phyloP scores from a whole-genome alignment of 2,113 vertebrate species.

The Phaetusa simplex region DNA sequence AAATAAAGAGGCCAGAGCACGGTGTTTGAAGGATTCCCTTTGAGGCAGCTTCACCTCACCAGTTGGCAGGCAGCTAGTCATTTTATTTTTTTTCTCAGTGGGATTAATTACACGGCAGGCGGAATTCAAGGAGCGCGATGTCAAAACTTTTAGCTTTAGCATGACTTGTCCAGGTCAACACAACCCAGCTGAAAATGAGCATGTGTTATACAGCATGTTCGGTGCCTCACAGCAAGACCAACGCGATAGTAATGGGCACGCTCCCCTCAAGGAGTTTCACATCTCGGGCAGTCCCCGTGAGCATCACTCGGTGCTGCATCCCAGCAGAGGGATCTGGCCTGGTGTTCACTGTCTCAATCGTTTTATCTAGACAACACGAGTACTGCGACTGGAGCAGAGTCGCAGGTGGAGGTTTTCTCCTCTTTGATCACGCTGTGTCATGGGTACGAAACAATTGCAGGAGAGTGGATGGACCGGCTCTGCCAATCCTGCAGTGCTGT shows the following conservation, averaged over 20 bases:
- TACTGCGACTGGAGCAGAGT: neutral
- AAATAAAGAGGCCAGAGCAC: neutral
- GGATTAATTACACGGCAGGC: neutral
- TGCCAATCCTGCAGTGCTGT: neutral
- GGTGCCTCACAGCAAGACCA: neutral
- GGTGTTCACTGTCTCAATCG: fast-evolving
- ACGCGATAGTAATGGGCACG: fast-evolving
- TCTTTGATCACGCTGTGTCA: neutral
- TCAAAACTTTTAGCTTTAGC: neutral
- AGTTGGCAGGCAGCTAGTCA: neutral
- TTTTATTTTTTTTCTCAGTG: neutral
- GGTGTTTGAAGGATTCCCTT: neutral
- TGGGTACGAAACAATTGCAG: neutral
- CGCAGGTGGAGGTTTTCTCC: neutral
- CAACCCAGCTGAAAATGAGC: neutral
- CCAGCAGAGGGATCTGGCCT: neutral
- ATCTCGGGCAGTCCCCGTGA: neutral
- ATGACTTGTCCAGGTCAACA: neutral
- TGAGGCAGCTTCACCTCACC: neutral
- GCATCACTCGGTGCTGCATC: neutral
- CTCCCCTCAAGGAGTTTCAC: neutral
- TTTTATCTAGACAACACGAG: neutral
- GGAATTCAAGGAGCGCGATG: neutral
- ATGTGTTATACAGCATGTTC: neutral
- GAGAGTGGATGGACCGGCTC: neutral